Conservation (phyloP, 2,113 vertebrate genomes). For the Elephas maximus region DNA sequence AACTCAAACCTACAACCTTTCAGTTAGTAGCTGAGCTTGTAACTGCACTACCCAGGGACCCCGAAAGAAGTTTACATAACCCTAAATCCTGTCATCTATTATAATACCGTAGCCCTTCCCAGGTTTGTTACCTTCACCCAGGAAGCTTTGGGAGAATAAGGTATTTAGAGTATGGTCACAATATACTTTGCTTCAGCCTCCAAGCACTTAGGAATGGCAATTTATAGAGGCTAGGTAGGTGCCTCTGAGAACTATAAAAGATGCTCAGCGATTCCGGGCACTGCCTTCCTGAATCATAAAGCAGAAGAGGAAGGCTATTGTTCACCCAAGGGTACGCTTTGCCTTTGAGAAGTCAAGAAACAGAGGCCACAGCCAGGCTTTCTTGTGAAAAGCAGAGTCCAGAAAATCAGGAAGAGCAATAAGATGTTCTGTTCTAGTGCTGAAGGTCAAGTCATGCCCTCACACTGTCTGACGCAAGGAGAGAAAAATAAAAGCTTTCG, state of each 20-base stretch:
- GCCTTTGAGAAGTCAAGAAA: constrained; percentile 3
- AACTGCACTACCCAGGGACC: too few relatives aligned
- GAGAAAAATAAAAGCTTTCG: not conserved
- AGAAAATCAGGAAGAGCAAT: not conserved
- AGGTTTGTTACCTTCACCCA: not conserved
- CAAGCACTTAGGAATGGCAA: not conserved
- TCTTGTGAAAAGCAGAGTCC: not conserved
- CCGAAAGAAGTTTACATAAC: not conserved
- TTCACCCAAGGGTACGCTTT: too few relatives aligned
- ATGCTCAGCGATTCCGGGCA: not conserved
- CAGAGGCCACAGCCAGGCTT: not conserved
- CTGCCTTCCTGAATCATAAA: not conserved
- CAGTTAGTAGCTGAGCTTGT: too few relatives aligned
- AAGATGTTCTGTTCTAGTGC: not conserved
- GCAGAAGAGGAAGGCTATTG: not conserved
- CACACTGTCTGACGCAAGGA: not conserved
- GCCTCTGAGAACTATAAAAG: not conserved
- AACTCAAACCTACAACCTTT: too few relatives aligned
- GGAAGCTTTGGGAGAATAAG: not conserved
- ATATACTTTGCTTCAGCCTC: not conserved
- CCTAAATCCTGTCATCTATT: not conserved
- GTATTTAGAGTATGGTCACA: not conserved
- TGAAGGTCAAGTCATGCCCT: constrained; percentile 27
- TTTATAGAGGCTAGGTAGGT: not conserved
- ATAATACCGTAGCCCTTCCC: not conserved